Conservation (phyloP, 2,797 vertebrate species). For the Onychomys torridus region DNA sequence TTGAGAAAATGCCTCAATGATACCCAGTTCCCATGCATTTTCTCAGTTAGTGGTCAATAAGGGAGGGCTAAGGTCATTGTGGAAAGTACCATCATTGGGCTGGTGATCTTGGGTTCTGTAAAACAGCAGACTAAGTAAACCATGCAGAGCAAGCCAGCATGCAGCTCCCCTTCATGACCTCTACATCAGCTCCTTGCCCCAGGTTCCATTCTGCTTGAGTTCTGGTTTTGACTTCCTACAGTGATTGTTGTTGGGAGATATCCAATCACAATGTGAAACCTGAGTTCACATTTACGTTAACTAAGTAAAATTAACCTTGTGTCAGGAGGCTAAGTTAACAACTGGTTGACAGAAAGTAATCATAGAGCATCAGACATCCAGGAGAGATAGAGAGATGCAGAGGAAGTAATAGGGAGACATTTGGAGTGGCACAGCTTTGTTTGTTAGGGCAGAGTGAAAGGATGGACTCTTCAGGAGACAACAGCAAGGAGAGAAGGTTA, state of each 20-base stretch:
- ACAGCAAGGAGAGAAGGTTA: not conserved
- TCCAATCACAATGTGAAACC: not conserved
- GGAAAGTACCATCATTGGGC: not conserved
- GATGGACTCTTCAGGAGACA: not conserved
- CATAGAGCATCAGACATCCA: not conserved
- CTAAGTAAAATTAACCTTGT: not conserved
- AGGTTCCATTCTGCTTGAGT: not conserved
- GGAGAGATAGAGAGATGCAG: not conserved
- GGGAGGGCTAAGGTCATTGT: not conserved
- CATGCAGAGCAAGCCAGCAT: not conserved
- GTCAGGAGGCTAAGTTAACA: not conserved
- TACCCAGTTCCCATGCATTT: not conserved
- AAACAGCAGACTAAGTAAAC: not conserved
- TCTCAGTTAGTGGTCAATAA: not conserved
- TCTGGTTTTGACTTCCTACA: not conserved
- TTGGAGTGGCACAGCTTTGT: not conserved
- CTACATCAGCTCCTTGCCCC: not conserved
- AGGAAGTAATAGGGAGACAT: not conserved
- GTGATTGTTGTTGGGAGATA: not conserved
- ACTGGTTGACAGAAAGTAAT: not conserved
- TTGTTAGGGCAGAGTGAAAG: not conserved
- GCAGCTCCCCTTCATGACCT: not conserved
- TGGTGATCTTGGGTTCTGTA: not conserved
- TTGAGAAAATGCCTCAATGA: not conserved
- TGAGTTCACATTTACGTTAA: not conserved